Evolutionary conservation across 2,797 vertebrate species (phyloP).

Genomic region (Champsocephalus esox): DNA sequence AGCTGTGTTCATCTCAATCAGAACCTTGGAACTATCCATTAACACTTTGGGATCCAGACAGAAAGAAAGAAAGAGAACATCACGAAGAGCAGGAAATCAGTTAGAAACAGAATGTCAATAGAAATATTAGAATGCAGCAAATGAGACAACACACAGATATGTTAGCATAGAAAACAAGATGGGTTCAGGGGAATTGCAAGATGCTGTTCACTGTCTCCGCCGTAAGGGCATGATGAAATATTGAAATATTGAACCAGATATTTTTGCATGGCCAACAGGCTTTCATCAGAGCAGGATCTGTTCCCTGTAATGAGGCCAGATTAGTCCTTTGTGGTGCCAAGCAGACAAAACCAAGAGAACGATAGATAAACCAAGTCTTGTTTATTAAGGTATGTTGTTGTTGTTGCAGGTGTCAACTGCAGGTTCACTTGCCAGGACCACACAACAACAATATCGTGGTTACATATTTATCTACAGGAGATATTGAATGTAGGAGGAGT

Average conservation of each 20-base stretch:
- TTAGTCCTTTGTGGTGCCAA: conserved; percentile 38
- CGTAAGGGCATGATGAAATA: conserved; percentile 74
- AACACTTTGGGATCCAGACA: conserved; percentile 1
- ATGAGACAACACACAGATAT: conserved; percentile 38
- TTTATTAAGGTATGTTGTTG: conserved; percentile 1
- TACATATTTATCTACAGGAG: too few relatives aligned
- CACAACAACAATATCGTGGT: too few relatives aligned
- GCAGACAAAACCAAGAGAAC: conserved; percentile 42
- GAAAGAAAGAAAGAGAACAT: neutral
- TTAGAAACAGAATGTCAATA: conserved; percentile 1
- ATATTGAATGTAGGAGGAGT: too few relatives aligned
- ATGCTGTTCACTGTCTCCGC: conserved; percentile 62
- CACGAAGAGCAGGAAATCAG: neutral
- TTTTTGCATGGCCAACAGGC: conserved; percentile 73
- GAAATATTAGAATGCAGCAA: conserved; percentile 8
- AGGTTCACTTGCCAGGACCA: neutral
- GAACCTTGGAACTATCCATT: neutral
- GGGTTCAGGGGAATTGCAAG: conserved; percentile 52
- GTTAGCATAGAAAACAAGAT: conserved; percentile 37
- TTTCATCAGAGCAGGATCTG: conserved; percentile 64
- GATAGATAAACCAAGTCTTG: neutral
- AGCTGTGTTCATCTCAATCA: neutral
- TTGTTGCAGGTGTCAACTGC: conserved; percentile 19
- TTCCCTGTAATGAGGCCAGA: conserved; percentile 67
- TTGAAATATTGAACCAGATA: conserved; percentile 77